Evolutionary conservation across 92 coral and sea anemone genomes (phyloP).

Genomic region (Parazoanthus atlanticus): DNA sequence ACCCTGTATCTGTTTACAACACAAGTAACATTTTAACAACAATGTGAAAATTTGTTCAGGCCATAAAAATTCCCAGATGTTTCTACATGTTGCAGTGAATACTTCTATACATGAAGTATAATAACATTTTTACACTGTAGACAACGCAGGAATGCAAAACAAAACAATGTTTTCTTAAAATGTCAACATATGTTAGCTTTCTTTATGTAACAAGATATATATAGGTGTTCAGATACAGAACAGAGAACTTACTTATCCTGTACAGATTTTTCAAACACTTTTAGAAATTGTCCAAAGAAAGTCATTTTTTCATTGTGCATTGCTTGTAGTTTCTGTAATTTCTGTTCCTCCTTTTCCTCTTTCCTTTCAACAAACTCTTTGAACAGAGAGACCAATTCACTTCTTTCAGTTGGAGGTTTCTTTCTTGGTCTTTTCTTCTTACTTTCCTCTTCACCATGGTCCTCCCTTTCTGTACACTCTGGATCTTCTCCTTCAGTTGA

Average conservation of each 20-base stretch:
- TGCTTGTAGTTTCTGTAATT: conserved; percentile 46
- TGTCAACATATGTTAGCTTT: conserved; percentile 1
- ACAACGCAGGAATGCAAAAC: neutral
- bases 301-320: conserved; percentile 48
- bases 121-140: neutral
- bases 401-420: conserved; percentile 49
- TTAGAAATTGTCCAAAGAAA: conserved; percentile 38
- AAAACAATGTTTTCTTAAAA: conserved; percentile 1
- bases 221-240: neutral
- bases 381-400: conserved; percentile 45
- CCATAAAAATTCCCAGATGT: neutral
- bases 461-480: conserved; percentile 32
- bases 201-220: neutral
- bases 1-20: neutral
- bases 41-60: conserved; percentile 3
- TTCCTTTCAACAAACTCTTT: conserved; percentile 48
- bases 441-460: conserved; percentile 24
- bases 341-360: conserved; percentile 47
- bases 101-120: too few relatives aligned
- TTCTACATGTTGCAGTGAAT: conserved; percentile 9
- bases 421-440: conserved; percentile 42
- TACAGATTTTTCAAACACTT: conserved; percentile 45
- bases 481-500: conserved; percentile 15
- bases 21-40: conserved; percentile 9
- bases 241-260: conserved; percentile 21